phyloP scores from a whole-genome alignment of 2,797 vertebrate species.

The Cygnus olor region DNA sequence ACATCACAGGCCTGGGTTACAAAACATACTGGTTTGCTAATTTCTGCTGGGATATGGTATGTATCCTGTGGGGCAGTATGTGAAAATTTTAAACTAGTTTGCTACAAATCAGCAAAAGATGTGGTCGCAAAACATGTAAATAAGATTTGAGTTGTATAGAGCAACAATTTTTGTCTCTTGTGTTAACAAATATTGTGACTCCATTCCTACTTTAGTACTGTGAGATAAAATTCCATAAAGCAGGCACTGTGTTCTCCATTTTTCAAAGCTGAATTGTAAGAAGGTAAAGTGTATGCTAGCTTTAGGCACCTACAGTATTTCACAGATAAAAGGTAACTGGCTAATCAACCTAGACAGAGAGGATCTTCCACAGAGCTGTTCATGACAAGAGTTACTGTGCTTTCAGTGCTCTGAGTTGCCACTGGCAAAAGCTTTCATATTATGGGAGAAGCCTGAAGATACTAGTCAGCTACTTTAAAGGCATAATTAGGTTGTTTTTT shows the following conservation, averaged over 20 bases:
- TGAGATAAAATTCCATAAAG: neutral
- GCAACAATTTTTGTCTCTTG: neutral
- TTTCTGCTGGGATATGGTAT: slow-evolving; percentile 80
- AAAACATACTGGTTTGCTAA: slow-evolving; percentile 76
- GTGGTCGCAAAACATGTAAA: neutral
- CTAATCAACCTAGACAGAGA: neutral
- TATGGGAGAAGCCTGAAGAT: neutral
- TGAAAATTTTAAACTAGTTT: neutral
- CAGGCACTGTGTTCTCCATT: neutral
- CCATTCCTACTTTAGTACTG: neutral
- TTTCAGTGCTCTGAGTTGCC: neutral
- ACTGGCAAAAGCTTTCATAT: neutral
- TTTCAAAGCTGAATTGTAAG: neutral
- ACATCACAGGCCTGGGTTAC: slow-evolving; percentile 75
- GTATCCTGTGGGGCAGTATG: neutral
- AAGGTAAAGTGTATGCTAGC: neutral
- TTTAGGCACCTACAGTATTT: neutral
- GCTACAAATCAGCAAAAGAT: neutral
- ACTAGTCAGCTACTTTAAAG: neutral
- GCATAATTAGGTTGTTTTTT: neutral
- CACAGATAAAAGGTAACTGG: neutral
- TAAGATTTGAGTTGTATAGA: neutral
- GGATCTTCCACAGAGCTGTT: neutral
- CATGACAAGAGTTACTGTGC: neutral
- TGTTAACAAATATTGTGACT: neutral